Conservation (phyloP, 35 echinoderm and acorn worm species). For the Lytechinus pictus region DNA sequence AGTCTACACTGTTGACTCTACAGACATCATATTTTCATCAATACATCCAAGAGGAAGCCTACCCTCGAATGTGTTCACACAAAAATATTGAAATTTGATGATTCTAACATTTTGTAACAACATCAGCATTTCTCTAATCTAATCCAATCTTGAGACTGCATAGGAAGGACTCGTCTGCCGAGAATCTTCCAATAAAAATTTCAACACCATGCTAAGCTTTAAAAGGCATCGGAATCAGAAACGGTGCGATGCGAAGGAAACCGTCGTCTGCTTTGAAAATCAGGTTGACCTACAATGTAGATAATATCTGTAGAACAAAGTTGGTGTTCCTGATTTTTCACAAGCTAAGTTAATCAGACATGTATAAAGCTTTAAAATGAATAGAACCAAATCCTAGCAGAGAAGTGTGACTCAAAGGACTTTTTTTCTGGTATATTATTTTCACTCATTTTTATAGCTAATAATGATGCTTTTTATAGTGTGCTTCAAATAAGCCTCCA, state of each 20-base stretch:
- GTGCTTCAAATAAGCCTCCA: no score
- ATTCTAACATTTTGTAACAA: neutral
- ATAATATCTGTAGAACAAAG: no score
- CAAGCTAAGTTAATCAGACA: no score
- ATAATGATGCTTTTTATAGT: no score
- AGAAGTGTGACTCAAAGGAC: no score
- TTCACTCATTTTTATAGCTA: no score
- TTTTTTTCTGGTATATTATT: no score
- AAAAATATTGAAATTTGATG: neutral
- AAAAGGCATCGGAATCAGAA: neutral
- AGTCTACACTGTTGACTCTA: no score
- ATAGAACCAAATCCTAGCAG: no score
- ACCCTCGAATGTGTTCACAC: neutral
- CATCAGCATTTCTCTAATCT: slow-evolving; percentile 30
- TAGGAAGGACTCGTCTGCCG: slow-evolving; percentile 47
- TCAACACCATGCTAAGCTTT: neutral
- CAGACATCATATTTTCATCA: neutral
- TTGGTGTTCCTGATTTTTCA: no score
- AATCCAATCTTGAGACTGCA: neutral
- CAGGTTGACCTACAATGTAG: neutral
- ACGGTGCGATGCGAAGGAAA: neutral
- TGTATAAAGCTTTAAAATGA: no score
- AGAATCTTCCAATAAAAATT: slow-evolving; percentile 2
- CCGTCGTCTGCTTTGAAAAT: slow-evolving; percentile 38
- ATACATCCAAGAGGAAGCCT: neutral